Conservation (phyloP, 2,888 invertebrate genomes). For the Cyclophora punctaria region DNA sequence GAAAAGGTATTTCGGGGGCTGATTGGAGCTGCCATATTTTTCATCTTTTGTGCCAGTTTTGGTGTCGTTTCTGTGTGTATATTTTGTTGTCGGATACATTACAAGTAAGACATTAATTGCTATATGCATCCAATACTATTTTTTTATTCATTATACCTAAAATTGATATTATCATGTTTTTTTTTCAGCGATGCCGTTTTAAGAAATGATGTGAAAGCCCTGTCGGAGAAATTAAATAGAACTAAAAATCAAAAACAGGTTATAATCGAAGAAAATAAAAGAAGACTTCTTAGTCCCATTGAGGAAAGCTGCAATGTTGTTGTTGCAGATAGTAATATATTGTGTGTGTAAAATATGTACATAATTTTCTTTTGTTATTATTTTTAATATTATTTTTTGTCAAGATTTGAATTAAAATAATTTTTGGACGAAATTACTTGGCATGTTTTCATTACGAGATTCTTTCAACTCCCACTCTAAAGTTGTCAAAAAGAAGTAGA, state of each 20-base stretch:
- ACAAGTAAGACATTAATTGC: slow-evolving; percentile 10
- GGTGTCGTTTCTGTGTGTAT: slow-evolving; percentile 14
- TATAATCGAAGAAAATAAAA: neutral
- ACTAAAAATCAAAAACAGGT: neutral
- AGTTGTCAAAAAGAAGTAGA: no score
- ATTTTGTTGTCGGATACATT: slow-evolving; percentile 15
- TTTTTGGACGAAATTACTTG: no score
- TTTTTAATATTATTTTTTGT: neutral
- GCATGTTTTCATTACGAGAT: no score
- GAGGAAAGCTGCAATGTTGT: slow-evolving; percentile 18
- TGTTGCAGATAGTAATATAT: slow-evolving; percentile 13
- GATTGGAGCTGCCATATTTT: slow-evolving; percentile 12
- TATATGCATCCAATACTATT: neutral
- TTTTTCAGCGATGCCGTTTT: neutral
- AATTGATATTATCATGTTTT: neutral
- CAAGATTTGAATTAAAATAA: no score
- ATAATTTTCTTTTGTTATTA: neutral
- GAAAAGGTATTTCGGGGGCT: slow-evolving; percentile 15
- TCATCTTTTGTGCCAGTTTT: slow-evolving; percentile 11
- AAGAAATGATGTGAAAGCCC: neutral
- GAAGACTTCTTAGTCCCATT: slow-evolving; percentile 4
- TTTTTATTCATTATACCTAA: neutral
- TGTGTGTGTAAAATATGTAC: slow-evolving; percentile 9
- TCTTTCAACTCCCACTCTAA: no score
- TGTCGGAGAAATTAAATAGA: neutral